A percentile compares a stretch with the other conserved stretches of the same genome.
Evolutionary conservation across 2,113 vertebrate genomes (phyloP).

Genomic region (Eurypyga helias): DNA sequence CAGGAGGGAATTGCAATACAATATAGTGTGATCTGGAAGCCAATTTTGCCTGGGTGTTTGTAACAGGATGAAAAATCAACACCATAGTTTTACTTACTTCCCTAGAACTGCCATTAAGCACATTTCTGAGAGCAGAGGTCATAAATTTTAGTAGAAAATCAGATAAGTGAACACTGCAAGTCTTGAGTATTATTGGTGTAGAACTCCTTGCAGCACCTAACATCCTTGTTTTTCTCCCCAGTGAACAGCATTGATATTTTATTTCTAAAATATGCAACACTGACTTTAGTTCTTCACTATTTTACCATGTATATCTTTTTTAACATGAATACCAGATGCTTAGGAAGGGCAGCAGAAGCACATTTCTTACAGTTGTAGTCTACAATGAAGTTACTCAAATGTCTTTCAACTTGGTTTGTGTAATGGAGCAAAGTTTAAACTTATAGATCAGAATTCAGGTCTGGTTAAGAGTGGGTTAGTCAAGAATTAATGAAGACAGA

Average conservation of each 20-base stretch:
- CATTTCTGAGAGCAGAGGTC: neutral
- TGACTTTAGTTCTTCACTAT: neutral
- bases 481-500: neutral
- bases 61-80: neutral
- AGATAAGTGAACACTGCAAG: neutral
- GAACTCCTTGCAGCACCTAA: neutral
- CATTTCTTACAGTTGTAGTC: accelerated
- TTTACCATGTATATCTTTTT: neutral
- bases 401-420: neutral
- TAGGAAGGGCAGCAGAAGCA: neutral
- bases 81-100: neutral
- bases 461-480: neutral
- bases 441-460: neutral
- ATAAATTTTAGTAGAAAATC: neutral
- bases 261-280: neutral
- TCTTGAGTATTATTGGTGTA: neutral
- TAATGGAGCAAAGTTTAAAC: neutral
- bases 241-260: neutral
- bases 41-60: neutral
- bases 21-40: neutral
- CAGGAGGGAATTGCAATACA: neutral
- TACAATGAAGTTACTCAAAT: neutral
- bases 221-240: neutral
- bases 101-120: neutral
- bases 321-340: neutral